Conservation (phyloP, 2,113 vertebrate genomes). For the Oreochromis tanganicae region DNA sequence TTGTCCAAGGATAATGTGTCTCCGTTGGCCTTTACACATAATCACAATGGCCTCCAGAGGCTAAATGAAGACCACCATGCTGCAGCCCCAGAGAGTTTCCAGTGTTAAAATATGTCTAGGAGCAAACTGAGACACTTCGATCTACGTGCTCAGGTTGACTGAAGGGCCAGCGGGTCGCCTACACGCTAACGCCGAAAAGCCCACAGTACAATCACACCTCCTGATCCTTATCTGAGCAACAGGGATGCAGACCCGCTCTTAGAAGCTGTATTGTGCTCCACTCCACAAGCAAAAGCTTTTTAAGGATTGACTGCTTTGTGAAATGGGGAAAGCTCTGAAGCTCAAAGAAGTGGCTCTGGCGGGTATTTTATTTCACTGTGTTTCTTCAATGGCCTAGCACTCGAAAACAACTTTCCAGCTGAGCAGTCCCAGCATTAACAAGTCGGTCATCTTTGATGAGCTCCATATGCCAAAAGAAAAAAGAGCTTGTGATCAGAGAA, state of each 20-base stretch:
- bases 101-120: slow-evolving; percentile 52
- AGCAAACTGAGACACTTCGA: slow-evolving; percentile 34
- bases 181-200: slow-evolving; percentile 35
- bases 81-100: slow-evolving; percentile 27
- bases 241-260: slow-evolving; percentile 27
- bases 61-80: slow-evolving; percentile 60
- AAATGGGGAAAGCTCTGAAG: slow-evolving; percentile 18
- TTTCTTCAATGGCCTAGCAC: slow-evolving; percentile 44
- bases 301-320: slow-evolving; percentile 60
- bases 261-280: slow-evolving; percentile 47
- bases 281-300: slow-evolving; percentile 57
- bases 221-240: slow-evolving; percentile 64
- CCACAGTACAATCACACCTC: slow-evolving; percentile 18
- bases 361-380: slow-evolving; percentile 66
- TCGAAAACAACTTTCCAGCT: slow-evolving; percentile 71
- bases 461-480: slow-evolving; percentile 70
- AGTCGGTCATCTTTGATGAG: slow-evolving; percentile 65
- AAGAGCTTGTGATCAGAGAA: slow-evolving; percentile 51
- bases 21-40: slow-evolving; percentile 15
- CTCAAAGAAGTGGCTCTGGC: slow-evolving; percentile 26
- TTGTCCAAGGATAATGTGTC: slow-evolving; percentile 37
- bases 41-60: slow-evolving; percentile 36
- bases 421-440: slow-evolving; percentile 71
- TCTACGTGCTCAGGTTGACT: slow-evolving; percentile 19
- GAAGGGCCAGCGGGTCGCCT: slow-evolving; percentile 22